Base-by-base conservation (phyloP, 2,797 vertebrate genomes). In the Echiichthys vipera region DNA sequence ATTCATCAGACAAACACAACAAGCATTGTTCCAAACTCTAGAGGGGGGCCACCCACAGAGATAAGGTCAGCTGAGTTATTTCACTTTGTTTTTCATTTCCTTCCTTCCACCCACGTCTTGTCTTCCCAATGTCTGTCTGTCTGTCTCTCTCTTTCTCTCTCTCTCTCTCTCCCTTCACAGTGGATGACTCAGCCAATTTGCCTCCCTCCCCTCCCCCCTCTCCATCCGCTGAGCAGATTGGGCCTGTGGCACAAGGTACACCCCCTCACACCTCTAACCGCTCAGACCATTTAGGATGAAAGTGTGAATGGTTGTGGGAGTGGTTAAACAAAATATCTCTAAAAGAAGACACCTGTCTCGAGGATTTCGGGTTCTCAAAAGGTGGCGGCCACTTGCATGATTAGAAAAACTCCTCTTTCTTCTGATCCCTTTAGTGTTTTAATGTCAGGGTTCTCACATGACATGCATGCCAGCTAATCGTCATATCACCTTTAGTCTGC, bases 161-260 rank as follows among this genome's bases (percentile, higher is more conserved):
- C 27, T 85, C 36, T 86, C 66, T 88, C 70, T 86, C 84, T 81
- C 74, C 82, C 84, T 89, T 85, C 78, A 22, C 93, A 93, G 93
- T 91, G 91, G 92, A 93, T 83, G 97, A 98, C 80, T 96, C 96
- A 84, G 94, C 95, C 93, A 96, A 98, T 91, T 93, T 98, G 94
- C 97, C 97, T 93, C 97, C 97, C 92, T 98, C 97, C 87, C 97
- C 97, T 69, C 97, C 97, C 89, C 97, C 97, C 0, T 98, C 97
- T 30, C 97, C 97, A 88, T 96, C 97, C 89, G 96, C 97, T 14
- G 97, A 96, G 93, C 95, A 96, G 93, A 95, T 94, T 50, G 94
- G 95, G 85, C 81, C 94, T 11, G 88, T 95, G 92, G 96, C 96
- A 85, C 95, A 95, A 97, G 97, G 97, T 98, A 97, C 95, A 94